These are phyloP conservation scores for Todiramphus chloris DNA, from an alignment of 2,113 vertebrate species.

Conservation along the genomic window DNA sequence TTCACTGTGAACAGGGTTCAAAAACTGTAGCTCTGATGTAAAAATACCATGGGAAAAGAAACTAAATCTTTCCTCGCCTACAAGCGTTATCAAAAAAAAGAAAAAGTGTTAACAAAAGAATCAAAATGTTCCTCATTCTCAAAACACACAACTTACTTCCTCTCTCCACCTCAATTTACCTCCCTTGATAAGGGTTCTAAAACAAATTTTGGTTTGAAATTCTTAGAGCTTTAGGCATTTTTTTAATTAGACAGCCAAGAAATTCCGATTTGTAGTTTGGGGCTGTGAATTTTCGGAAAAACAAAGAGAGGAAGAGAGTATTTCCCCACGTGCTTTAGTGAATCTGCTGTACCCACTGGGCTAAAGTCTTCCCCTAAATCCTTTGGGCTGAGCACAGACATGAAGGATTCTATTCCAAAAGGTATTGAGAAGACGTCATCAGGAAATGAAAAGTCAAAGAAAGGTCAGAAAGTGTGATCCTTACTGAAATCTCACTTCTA, in stretches of 20 bases:
- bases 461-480: not conserved
- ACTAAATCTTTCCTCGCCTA: not conserved
- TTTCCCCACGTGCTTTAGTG: not conserved
- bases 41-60: not conserved
- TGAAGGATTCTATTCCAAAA: not conserved
- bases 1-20: not conserved
- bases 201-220: not conserved
- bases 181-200: not conserved
- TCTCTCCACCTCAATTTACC: not conserved
- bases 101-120: not conserved
- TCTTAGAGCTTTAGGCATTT: conserved; percentile 5
- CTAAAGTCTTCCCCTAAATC: not conserved
- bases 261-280: not conserved
- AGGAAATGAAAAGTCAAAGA: not conserved
- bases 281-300: conserved; percentile 13
- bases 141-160: not conserved
- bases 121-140: conserved; percentile 2
- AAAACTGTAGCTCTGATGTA: not conserved
- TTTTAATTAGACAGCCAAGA: conserved; percentile 28
- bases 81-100: not conserved
- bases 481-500: not conserved
- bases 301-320: not conserved
- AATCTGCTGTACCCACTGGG: not conserved
- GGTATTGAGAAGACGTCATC: not conserved
- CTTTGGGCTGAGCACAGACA: not conserved